Conservation (phyloP, 2,113 vertebrate genomes). For the Cryptotis parvus region DNA sequence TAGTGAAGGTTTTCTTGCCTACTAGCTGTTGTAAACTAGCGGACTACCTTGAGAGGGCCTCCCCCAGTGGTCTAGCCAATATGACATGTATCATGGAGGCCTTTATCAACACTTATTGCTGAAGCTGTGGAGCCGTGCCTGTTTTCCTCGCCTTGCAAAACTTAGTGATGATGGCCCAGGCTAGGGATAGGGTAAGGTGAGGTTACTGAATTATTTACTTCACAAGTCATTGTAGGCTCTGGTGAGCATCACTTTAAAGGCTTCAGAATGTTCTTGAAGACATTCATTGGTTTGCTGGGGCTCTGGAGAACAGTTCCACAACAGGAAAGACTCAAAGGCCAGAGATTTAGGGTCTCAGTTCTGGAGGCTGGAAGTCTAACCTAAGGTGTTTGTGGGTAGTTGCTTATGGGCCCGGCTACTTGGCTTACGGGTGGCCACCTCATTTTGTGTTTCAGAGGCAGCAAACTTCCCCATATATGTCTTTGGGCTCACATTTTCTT, state of each 20-base stretch:
- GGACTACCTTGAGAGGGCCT: accelerated
- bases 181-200: neutral
- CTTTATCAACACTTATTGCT: neutral
- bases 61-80: neutral
- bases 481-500: neutral
- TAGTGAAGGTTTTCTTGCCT: neutral
- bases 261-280: neutral
- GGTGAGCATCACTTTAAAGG: neutral
- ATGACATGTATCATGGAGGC: neutral
- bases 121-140: neutral
- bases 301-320: neutral
- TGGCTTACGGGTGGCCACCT: neutral
- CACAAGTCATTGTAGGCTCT: neutral
- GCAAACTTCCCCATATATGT: neutral
- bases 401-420: neutral
- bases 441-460: neutral
- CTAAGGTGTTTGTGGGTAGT: neutral
- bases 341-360: neutral
- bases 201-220: neutral
- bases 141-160: neutral
- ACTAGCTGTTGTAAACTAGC: neutral
- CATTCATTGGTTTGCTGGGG: neutral
- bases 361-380: neutral
- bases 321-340: neutral
- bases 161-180: neutral